Conservation (phyloP, 2,888 invertebrate species). For the Pyrocoelia pectoralis region DNA sequence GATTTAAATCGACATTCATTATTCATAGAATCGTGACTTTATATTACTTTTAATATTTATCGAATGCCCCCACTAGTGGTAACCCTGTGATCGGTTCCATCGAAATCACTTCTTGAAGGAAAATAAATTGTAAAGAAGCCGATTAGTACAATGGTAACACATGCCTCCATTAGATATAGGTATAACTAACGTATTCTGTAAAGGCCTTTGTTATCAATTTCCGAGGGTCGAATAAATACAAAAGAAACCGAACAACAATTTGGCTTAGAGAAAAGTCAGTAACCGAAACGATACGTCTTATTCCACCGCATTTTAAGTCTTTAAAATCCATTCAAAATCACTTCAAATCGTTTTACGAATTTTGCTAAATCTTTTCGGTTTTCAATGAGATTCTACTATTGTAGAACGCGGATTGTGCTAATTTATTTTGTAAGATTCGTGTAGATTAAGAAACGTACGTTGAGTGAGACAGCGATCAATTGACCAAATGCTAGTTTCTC, state of each 20-base stretch:
- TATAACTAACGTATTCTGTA: conserved; percentile 43
- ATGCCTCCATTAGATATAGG: conserved; percentile 43
- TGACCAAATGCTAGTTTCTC: too few species aligned
- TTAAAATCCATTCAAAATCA: conserved; percentile 37
- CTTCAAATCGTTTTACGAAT: conserved; percentile 33
- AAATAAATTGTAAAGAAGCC: conserved; percentile 26
- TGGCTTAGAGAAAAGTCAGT: conserved; percentile 39
- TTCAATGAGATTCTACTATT: too few species aligned
- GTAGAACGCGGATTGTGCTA: too few species aligned
- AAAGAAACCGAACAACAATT: conserved; percentile 35
- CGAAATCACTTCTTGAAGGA: conserved; percentile 3
- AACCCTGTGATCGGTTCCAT: neutral
- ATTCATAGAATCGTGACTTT: conserved; percentile 30
- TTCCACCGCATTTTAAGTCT: conserved; percentile 40
- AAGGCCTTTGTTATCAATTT: conserved; percentile 42
- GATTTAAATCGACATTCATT: conserved; percentile 28
- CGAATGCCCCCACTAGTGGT: conserved; percentile 18
- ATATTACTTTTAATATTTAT: conserved; percentile 23
- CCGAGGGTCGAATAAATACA: conserved; percentile 35
- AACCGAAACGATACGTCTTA: conserved; percentile 44
- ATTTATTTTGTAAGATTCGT: too few species aligned
- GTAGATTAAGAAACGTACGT: too few species aligned
- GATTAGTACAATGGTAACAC: conserved; percentile 44
- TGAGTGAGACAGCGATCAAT: too few species aligned
- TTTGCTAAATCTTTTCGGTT: neutral